Evolutionary conservation across 2,888 invertebrate genomes (phyloP).

Genomic region (Stenchaetothrips biformis): DNA sequence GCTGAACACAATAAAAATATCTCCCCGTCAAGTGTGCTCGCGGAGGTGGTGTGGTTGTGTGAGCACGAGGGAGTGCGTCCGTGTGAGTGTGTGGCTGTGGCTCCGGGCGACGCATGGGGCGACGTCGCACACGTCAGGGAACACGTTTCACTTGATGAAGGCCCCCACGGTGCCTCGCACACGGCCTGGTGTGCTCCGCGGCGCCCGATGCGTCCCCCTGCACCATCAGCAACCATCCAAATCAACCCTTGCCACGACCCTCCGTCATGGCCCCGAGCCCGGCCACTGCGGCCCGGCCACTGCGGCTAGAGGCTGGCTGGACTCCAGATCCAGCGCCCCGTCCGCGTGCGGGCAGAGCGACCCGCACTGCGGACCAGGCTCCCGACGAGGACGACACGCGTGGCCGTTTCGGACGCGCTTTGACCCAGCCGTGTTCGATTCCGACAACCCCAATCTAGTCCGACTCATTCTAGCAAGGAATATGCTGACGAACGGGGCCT

Average conservation of each 20-base stretch:
- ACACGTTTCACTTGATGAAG: conserved; percentile 12
- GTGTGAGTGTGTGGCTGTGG: not conserved
- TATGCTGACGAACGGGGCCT: too few relatives aligned
- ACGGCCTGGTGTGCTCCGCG: not conserved
- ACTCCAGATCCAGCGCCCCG: not conserved
- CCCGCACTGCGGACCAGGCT: not conserved
- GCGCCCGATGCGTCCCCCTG: not conserved
- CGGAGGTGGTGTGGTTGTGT: not conserved
- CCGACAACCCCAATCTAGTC: conserved; percentile 2
- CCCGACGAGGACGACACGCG: not conserved
- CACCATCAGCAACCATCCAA: conserved; percentile 19
- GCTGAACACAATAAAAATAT: not conserved
- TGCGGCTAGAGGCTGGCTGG: not conserved
- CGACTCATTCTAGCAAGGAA: not conserved
- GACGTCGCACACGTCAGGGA: not conserved
- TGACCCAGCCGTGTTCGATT: not conserved
- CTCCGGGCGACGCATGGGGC: not conserved
- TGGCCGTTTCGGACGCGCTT: not conserved
- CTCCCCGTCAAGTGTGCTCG: not conserved
- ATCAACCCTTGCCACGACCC: not conserved
- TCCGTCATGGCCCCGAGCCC: not conserved
- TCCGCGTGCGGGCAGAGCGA: not conserved
- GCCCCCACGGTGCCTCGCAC: not conserved
- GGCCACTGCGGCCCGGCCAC: not conserved
- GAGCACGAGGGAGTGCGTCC: not conserved